Percentiles rank a stretch among this genome's conserved stretches.
These are phyloP conservation scores for Dicranocentrus wangi DNA, from an alignment of 2,888 invertebrate genomes.

Conservation along the genomic window DNA sequence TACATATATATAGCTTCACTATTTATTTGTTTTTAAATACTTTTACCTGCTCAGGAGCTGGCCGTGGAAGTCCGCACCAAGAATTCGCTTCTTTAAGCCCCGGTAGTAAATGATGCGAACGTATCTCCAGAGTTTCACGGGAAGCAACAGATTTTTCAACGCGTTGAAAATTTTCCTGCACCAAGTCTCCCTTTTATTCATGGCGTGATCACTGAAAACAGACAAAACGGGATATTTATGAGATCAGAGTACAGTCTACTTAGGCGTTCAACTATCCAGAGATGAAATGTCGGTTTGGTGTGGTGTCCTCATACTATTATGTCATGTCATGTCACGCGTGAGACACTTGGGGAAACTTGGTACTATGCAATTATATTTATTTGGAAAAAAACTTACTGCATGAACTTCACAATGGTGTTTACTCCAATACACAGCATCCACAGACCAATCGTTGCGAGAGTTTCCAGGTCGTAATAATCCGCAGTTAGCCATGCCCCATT, in stretches of 20 bases:
- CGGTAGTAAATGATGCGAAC: not conserved
- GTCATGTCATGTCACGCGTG: no score
- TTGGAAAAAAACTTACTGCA: not conserved
- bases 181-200: not conserved
- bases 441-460: not conserved
- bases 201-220: not conserved
- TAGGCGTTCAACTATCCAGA: no score
- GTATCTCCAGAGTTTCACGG: constrained; percentile 10
- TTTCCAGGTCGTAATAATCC: not conserved
- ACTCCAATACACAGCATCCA: not conserved
- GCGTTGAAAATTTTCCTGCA: not conserved
- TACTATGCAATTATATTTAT: no score
- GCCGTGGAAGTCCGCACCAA: no score
- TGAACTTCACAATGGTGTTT: not conserved
- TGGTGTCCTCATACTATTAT: no score
- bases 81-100: not conserved
- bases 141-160: not conserved
- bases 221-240: not conserved
- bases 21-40: no score
- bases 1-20: no score
- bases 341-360: no score
- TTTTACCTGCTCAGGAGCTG: constrained; percentile 16
- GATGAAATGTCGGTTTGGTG: no score
- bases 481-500: not conserved
- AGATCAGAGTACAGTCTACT: no score